phyloP scores from a whole-genome alignment of 2,888 invertebrate species.

The Drosophila barbarae region DNA sequence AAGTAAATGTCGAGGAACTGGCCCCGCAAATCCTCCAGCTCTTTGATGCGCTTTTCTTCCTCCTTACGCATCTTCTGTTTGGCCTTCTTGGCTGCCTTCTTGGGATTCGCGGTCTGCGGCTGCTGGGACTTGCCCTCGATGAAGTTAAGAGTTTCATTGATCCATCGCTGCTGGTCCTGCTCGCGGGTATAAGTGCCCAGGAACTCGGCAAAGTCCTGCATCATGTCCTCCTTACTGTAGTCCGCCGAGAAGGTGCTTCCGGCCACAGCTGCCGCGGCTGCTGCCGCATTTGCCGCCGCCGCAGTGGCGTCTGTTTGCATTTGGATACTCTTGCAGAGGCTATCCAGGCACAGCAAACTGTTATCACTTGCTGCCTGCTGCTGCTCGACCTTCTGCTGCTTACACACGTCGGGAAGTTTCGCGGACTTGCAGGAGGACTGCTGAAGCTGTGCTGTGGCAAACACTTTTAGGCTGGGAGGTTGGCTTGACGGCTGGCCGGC shows the following conservation, averaged over 20 bases:
- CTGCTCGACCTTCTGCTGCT: constrained; percentile 53
- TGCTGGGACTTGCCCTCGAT: constrained; percentile 76
- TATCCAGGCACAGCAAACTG: constrained; percentile 73
- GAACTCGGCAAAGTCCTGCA: constrained; percentile 76
- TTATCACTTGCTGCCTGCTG: constrained; percentile 65
- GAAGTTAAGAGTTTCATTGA: constrained; percentile 78
- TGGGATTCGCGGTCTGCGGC: constrained; percentile 77
- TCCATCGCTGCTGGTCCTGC: constrained; percentile 77
- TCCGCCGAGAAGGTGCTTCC: constrained; percentile 45
- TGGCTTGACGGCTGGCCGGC: constrained; percentile 24
- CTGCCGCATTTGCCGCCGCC: constrained; percentile 32
- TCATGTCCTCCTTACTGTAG: constrained; percentile 70
- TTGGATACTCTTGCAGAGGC: constrained; percentile 75
- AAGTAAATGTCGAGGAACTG: constrained; percentile 79
- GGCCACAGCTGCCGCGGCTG: constrained; percentile 40
- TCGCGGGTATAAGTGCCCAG: constrained; percentile 75
- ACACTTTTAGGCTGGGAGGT: constrained; percentile 58
- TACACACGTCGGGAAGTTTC: constrained; percentile 12
- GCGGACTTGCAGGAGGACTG: constrained; percentile 50
- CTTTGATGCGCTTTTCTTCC: constrained; percentile 77
- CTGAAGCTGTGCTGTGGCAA: constrained; percentile 58
- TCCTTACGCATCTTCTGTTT: constrained; percentile 79
- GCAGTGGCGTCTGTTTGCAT: constrained; percentile 54
- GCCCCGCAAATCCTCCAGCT: constrained; percentile 76
- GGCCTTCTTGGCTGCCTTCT: constrained; percentile 79